Conservation (phyloP, 2,113 vertebrate genomes). For the Mormoops blainvillei region DNA sequence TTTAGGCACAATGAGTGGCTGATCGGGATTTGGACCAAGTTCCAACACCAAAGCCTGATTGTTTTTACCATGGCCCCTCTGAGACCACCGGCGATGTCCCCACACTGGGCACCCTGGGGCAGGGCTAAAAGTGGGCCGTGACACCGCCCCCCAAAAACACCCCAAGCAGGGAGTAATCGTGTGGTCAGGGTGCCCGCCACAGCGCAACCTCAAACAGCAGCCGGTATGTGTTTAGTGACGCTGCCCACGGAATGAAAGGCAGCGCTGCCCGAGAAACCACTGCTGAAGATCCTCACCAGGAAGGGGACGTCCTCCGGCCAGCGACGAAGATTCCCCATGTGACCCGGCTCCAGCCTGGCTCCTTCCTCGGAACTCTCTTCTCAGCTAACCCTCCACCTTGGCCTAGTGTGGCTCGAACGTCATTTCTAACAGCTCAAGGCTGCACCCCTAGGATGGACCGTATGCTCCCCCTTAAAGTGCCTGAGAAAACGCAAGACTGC, state of each 20-base stretch:
- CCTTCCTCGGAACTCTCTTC: neutral
- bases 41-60: neutral
- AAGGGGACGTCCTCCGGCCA: too few relatives aligned
- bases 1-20: neutral
- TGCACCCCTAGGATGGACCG: neutral
- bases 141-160: neutral
- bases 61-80: neutral
- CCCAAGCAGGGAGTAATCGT: fast-evolving
- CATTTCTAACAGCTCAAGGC: neutral
- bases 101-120: neutral
- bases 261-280: neutral
- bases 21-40: neutral
- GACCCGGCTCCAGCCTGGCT: neutral
- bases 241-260: neutral
- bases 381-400: neutral
- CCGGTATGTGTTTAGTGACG: neutral
- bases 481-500: neutral
- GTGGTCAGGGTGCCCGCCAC: neutral
- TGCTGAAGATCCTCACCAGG: fast-evolving
- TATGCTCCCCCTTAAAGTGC: neutral
- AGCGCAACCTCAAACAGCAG: neutral
- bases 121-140: neutral
- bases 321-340: neutral
- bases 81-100: neutral
- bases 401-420: neutral